Evolutionary conservation across 2,888 invertebrate genomes (phyloP).

Genomic region (Raillietiella orientalis): DNA sequence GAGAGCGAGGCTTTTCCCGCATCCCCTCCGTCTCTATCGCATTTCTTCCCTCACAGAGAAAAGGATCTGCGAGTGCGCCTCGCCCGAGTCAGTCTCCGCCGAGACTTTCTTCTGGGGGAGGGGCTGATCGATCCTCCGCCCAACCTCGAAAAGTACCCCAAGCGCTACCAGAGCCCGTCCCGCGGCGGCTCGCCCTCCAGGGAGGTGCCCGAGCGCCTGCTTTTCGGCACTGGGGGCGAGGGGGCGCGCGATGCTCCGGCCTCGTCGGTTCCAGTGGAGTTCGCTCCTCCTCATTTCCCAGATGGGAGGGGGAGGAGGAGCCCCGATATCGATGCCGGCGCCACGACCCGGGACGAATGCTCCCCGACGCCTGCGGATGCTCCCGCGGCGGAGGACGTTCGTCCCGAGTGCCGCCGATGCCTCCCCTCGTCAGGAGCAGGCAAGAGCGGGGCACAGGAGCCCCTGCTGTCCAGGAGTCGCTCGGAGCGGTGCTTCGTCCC

Average conservation of each 20-base stretch:
- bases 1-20: no score
- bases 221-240: conserved; percentile 9
- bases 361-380: conserved; percentile 1
- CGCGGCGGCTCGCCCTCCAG: conserved; percentile 10
- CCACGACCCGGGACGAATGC: conserved; percentile 40
- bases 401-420: background rate
- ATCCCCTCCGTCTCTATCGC: no score
- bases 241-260: no score
- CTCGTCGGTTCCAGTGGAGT: no score
- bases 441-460: background rate
- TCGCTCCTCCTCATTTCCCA: no score
- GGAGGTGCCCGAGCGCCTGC: conserved; percentile 11
- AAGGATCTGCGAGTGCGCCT: no score
- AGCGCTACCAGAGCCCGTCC: conserved; percentile 11
- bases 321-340: conserved; percentile 32
- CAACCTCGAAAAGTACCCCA: conserved; percentile 9
- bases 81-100: conserved; percentile 6
- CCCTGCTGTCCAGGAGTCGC: background rate
- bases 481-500: conserved; percentile 1
- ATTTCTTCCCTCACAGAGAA: no score
- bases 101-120: conserved; percentile 11
- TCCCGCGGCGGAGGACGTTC: conserved; percentile 3
- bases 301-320: conserved; percentile 23
- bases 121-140: conserved; percentile 14
- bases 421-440: conserved; percentile 1